Conservation (phyloP, 2,888 invertebrate genomes). For the Icerya purchasi region DNA sequence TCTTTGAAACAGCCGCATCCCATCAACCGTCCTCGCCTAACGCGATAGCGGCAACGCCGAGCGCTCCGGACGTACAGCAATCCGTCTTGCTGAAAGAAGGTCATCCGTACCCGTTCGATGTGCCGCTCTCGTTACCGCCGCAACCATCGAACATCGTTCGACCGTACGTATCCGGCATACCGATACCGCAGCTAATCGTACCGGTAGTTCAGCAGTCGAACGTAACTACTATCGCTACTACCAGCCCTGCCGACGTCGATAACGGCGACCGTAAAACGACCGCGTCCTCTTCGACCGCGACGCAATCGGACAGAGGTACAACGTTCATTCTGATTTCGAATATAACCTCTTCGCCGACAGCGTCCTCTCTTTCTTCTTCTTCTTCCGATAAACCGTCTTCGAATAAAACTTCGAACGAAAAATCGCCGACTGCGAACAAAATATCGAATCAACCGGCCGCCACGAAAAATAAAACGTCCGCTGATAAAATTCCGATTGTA, state of each 20-base stretch:
- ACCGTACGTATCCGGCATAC: conserved; percentile 43
- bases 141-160: conserved; percentile 25
- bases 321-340: not conserved
- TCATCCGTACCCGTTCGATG: conserved; percentile 48
- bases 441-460: not conserved
- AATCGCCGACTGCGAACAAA: not conserved
- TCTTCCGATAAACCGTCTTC: not conserved
- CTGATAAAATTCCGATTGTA: not conserved
- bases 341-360: not conserved
- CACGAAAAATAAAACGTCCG: not conserved
- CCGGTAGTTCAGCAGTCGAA: conserved; percentile 24
- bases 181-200: conserved; percentile 50
- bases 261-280: no score
- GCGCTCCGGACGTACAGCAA: conserved; percentile 22
- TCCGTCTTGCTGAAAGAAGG: conserved; percentile 24
- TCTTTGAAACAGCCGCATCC: conserved; percentile 35
- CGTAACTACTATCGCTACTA: not conserved
- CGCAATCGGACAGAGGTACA: no score
- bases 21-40: conserved; percentile 49
- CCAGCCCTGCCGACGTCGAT: not conserved
- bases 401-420: not conserved
- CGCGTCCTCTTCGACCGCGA: not conserved
- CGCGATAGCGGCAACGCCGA: conserved; percentile 24
- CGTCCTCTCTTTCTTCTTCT: no score
- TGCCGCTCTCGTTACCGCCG: conserved; percentile 32